Base-by-base conservation (phyloP, 2,888 invertebrate genomes). In the Rambutsinella grinnellia region DNA sequence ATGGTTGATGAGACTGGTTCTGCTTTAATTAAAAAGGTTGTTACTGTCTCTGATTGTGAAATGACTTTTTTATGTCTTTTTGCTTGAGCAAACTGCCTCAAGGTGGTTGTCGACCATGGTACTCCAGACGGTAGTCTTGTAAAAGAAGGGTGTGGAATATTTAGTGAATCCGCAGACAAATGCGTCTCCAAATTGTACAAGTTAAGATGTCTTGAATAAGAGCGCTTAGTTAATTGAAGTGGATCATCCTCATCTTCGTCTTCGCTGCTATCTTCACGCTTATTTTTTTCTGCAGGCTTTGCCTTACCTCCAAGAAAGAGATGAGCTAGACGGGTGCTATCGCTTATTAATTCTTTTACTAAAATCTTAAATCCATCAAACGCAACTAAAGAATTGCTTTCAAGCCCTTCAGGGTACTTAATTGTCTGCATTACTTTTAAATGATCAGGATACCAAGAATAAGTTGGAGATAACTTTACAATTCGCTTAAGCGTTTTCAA, bases 401-500 rank as follows among this genome's bases (percentile, higher is more conserved):
- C 26, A 0, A 65, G n/a, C 2, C 54, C 53, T 15, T 2, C 6
- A 5, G 76, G 76, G 69, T 70, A 76, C 0, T 2, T n/a, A 0
- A 26, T 53, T 0, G 0, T 47, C 28, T 80, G 70, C 76, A 78
- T 78, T 1, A 13, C 21, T 63, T 65, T 47, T 17, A 76, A 13
- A 5, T 69, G 28, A 5, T 27, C 5, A 1, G 79, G 79, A 26
- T 80, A 80, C 23, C 56, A 79, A 23, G 44, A n/a, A 3, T 72
- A 24, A 1, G 17, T 28, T 13, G 80, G 80, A 0, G 72, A 60
- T 10, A 80, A 21, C 6, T 44, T 44, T 1, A 53, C 21, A 46
- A 80, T 72, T 2, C 51, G 19, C 2, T 44, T 1, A 1, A 80
- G 36, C 2, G 54, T 80, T 2, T 19, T 15, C 1, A 49, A 19